A percentile compares a stretch with the other conserved stretches of the same genome.
phyloP scores from a whole-genome alignment of 2,113 vertebrate species.

The Pseudonaja textilis region DNA sequence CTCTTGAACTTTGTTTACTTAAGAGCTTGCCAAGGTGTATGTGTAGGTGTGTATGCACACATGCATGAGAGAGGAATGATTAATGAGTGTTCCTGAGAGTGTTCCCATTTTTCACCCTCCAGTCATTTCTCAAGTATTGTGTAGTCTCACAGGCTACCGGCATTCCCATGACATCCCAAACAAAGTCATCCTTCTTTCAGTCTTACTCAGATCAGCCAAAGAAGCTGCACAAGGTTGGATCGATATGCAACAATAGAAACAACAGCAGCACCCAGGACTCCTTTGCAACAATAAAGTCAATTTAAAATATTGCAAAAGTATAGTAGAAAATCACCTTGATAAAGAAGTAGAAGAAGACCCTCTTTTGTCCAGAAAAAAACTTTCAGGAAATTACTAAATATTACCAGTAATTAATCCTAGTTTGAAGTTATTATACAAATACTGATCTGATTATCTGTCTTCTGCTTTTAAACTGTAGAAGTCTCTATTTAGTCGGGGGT shows the following conservation, averaged over 20 bases:
- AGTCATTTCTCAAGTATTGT: neutral
- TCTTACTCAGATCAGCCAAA: neutral
- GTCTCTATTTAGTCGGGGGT: neutral
- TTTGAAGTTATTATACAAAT: neutral
- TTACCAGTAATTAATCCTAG: neutral
- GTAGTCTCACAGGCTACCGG: neutral
- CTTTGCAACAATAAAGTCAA: neutral
- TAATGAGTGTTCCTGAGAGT: neutral
- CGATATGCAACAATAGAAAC: neutral
- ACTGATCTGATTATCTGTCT: neutral
- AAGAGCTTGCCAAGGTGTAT: neutral
- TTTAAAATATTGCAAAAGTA: neutral
- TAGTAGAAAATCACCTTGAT: neutral
- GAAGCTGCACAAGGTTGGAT: neutral
- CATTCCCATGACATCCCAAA: neutral
- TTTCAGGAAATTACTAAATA: neutral
- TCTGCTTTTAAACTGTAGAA: neutral
- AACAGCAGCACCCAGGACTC: neutral
- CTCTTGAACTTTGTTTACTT: neutral
- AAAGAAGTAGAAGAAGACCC: neutral
- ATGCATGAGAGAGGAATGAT: neutral
- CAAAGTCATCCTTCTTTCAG: neutral
- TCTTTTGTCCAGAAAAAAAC: neutral
- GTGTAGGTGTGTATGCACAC: neutral
- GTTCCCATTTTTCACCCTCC: neutral